phyloP scores from a whole-genome alignment of 2,113 vertebrate genomes.

The Chionis minor region DNA sequence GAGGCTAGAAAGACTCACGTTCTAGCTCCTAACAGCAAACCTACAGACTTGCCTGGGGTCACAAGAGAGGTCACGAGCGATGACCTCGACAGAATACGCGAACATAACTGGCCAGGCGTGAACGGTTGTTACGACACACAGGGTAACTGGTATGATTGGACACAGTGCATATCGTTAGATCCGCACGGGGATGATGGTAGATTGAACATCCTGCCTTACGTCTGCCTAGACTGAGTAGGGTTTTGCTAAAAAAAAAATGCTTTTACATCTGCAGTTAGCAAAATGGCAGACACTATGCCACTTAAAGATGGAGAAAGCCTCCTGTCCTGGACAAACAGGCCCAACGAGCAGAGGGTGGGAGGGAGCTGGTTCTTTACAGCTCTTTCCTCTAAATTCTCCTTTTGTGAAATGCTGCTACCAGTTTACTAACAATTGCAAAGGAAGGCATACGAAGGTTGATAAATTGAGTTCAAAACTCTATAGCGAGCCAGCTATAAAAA shows the following conservation, averaged over 20 bases:
- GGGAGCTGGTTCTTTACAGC: constrained; percentile 51
- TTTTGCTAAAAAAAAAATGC: constrained; percentile 34
- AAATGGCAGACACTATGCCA: constrained; percentile 68
- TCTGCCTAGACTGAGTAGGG: constrained; percentile 88
- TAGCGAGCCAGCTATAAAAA: constrained; percentile 75
- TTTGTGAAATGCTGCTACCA: constrained; percentile 91
- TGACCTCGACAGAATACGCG: constrained; percentile 85
- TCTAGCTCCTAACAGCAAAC: constrained; percentile 76
- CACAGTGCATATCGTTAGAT: constrained; percentile 92
- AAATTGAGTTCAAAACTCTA: constrained; percentile 76
- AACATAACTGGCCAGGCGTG: constrained; percentile 87
- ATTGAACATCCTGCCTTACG: constrained; percentile 93
- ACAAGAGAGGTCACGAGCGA: constrained; percentile 78
- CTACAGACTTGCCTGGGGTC: constrained; percentile 84
- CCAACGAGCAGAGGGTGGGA: constrained; percentile 49
- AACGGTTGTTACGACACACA: constrained; percentile 94
- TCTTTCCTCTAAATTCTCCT: constrained; percentile 70
- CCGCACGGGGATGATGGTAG: constrained; percentile 87
- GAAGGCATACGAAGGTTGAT: constrained; percentile 73
- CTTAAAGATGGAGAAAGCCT: constrained; percentile 66
- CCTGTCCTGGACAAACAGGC: constrained; percentile 66
- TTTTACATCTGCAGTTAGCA: constrained; percentile 80
- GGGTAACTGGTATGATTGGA: constrained; percentile 96
- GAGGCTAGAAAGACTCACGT: constrained; percentile 80
- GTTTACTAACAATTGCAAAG: constrained; percentile 83